These are phyloP conservation scores for Altica lythri DNA, from an alignment of 2,888 invertebrate species.

Conservation along the genomic window DNA sequence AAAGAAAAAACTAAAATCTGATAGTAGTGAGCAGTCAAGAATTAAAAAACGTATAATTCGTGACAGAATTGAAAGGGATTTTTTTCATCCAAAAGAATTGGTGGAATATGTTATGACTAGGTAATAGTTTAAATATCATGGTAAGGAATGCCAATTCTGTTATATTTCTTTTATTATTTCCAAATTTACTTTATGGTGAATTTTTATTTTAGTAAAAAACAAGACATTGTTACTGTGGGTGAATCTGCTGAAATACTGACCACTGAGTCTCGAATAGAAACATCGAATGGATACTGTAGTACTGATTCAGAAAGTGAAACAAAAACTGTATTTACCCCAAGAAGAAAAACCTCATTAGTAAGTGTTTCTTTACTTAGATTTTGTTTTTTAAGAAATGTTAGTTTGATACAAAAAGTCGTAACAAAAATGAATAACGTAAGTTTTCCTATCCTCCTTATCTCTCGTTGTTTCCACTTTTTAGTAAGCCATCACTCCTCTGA, in stretches of 20 bases:
- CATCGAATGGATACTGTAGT: slow-evolving; percentile 23
- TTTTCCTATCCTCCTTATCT: too few species aligned
- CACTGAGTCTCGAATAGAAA: slow-evolving; percentile 6
- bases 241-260: slow-evolving; percentile 3
- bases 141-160: too few species aligned
- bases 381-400: neutral
- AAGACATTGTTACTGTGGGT: neutral
- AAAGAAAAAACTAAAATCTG: slow-evolving; percentile 21
- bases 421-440: neutral
- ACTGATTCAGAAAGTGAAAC: slow-evolving; percentile 35
- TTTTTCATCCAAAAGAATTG: too few species aligned
- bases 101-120: too few species aligned
- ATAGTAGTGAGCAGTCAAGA: neutral
- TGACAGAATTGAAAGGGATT: too few species aligned
- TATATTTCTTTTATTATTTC: too few species aligned
- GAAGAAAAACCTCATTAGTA: slow-evolving; percentile 15
- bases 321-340: slow-evolving; percentile 9
- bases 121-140: too few species aligned
- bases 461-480: too few species aligned
- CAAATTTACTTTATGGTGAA: too few species aligned
- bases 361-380: slow-evolving; percentile 3
- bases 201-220: slow-evolving; percentile 16
- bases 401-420: neutral
- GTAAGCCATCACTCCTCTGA: too few species aligned
- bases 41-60: slow-evolving; percentile 7